A percentile compares a stretch with the other conserved stretches of the same genome.
These are phyloP conservation scores for Paramormyrops hopkinsi DNA, from an alignment of 2,797 vertebrate genomes.

Conservation along the genomic window DNA sequence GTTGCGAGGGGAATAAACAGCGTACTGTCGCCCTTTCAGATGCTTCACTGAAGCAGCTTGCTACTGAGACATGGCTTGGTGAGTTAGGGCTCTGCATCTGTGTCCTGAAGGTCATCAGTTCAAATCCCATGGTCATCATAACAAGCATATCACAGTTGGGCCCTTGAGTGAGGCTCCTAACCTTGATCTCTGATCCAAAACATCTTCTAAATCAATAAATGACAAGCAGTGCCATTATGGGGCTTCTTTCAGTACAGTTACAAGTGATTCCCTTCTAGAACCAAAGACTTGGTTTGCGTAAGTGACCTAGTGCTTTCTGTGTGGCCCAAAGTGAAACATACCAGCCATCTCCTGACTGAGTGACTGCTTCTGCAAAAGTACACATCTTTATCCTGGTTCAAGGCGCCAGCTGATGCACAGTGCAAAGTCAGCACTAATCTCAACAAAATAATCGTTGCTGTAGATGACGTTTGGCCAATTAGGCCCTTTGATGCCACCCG, in stretches of 20 bases:
- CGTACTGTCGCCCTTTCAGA: background rate
- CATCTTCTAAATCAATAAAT: background rate
- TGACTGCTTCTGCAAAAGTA: background rate
- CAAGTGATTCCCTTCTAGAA: background rate
- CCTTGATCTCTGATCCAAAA: background rate
- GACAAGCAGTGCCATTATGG: background rate
- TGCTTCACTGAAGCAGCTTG: background rate
- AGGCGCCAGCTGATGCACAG: background rate
- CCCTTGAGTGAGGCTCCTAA: background rate
- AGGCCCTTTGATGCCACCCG: background rate
- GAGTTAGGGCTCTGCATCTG: background rate
- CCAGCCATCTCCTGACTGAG: background rate
- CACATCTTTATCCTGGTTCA: background rate
- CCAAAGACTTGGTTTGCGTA: background rate
- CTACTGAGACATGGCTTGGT: background rate
- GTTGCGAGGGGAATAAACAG: background rate
- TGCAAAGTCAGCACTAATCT: background rate
- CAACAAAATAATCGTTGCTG: background rate
- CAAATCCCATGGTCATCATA: background rate
- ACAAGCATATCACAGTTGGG: background rate
- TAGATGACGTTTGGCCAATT: background rate
- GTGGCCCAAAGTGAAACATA: background rate
- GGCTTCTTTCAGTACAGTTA: background rate
- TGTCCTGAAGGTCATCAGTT: background rate
- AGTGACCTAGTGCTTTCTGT: background rate